Conservation (phyloP, 2,888 invertebrate species). For the Bimastos eiseni region DNA sequence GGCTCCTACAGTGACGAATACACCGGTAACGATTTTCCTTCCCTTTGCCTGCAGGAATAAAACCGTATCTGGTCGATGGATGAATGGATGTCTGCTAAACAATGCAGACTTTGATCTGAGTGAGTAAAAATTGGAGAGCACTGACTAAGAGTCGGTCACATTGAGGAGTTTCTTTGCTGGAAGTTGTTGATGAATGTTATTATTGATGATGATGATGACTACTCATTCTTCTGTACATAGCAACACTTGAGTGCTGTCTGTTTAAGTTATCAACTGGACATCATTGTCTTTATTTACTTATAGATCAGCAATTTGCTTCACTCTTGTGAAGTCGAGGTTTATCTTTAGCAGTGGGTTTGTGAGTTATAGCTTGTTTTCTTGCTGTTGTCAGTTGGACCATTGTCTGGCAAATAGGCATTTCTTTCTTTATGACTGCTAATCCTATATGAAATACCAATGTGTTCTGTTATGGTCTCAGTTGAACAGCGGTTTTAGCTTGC, state of each 20-base stretch:
- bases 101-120: not conserved
- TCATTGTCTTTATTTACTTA: not conserved
- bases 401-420: not conserved
- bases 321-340: not conserved
- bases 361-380: not conserved
- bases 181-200: not conserved
- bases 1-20: not conserved
- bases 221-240: conserved; percentile 5
- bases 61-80: not conserved
- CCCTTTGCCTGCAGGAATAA: not conserved
- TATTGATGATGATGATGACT: not conserved
- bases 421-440: not conserved
- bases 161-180: not conserved
- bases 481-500: not conserved
- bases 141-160: not conserved
- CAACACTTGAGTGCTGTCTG: not conserved
- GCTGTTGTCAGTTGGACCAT: not conserved
- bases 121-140: not conserved
- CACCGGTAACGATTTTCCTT: not conserved
- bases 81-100: not conserved
- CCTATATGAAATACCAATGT: not conserved
- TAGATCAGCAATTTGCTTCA: not conserved
- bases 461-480: conserved; percentile 6
- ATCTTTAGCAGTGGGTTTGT: not conserved
- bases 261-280: not conserved